Evolutionary conservation across 64 coral and sea anemone genomes (phyloP).

Genomic region (Porites lutea): DNA sequence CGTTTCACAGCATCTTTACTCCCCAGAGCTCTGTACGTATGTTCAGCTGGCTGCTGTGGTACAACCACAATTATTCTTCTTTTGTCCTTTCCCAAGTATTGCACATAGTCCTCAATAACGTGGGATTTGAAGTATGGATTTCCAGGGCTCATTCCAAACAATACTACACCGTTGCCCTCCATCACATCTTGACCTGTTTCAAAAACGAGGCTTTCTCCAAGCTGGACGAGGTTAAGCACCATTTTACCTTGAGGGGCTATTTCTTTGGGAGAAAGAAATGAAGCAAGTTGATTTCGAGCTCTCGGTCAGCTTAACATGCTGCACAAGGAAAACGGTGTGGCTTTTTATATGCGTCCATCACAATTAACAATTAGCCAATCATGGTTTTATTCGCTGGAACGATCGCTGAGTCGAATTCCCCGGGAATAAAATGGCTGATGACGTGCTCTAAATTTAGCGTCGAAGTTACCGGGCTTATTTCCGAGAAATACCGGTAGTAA

Average conservation of each 20-base stretch:
- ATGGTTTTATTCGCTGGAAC: conserved; percentile 20
- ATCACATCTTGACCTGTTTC: conserved; percentile 57
- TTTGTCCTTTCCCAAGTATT: conserved; percentile 51
- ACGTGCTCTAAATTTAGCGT: not conserved
- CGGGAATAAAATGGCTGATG: not conserved
- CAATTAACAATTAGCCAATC: not conserved
- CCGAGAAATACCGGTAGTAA: not conserved
- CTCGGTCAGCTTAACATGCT: not conserved
- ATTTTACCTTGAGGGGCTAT: not conserved
- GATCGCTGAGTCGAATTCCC: not conserved
- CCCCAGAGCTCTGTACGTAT: conserved; percentile 75
- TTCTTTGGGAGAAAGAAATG: not conserved
- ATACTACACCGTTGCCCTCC: conserved; percentile 55
- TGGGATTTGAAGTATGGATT: conserved; percentile 63
- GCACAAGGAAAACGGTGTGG: not conserved
- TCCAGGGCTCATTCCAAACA: conserved; percentile 81
- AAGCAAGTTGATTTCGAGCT: not conserved
- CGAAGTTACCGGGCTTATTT: not conserved
- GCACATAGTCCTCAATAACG: conserved; percentile 77
- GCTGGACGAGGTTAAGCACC: conserved; percentile 30
- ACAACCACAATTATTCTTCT: conserved; percentile 52
- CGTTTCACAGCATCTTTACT: conserved; percentile 75
- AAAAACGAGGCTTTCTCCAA: conserved; percentile 37
- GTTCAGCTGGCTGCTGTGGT: conserved; percentile 69
- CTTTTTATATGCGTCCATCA: not conserved